phyloP scores from a whole-genome alignment of 2,888 invertebrate genomes.

The Linnaemya tessellans region DNA sequence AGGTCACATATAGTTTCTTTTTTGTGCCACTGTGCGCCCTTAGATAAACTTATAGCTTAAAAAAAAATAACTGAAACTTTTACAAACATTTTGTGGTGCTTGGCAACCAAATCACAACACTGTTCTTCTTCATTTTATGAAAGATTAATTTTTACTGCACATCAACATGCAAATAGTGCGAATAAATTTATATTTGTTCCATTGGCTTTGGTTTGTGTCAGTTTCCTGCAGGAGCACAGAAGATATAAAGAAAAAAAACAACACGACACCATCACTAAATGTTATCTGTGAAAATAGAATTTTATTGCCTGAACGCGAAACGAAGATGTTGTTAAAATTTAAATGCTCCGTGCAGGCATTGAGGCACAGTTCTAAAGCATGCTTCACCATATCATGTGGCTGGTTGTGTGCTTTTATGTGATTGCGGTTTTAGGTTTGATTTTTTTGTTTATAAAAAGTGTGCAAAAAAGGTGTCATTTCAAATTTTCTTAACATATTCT shows the following conservation, averaged over 20 bases:
- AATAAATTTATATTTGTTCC: slow-evolving; percentile 49
- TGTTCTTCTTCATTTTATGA: slow-evolving; percentile 5
- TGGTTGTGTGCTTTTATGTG: background rate
- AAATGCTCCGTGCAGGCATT: slow-evolving; percentile 64
- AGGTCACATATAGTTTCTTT: too few species aligned
- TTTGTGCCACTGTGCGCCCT: background rate
- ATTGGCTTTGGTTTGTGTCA: slow-evolving; percentile 30
- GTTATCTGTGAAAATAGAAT: slow-evolving; percentile 69
- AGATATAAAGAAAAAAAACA: background rate
- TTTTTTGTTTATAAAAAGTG: slow-evolving; percentile 3
- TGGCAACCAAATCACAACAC: background rate
- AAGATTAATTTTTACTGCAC: slow-evolving; percentile 35
- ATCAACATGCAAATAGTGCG: slow-evolving; percentile 15
- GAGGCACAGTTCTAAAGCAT: slow-evolving; percentile 41
- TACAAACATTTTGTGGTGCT: background rate
- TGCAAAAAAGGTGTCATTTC: slow-evolving; percentile 3
- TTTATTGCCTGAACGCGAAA: slow-evolving; percentile 69
- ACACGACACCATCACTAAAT: slow-evolving; percentile 37
- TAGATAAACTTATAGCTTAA: background rate
- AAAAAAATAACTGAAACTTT: background rate
- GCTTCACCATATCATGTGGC: slow-evolving; percentile 18
- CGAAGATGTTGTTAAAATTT: slow-evolving; percentile 58
- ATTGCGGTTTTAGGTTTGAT: slow-evolving; percentile 35
- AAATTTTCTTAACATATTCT: slow-evolving; percentile 18
- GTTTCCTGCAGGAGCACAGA: slow-evolving; percentile 22